Evolutionary conservation across 2,888 invertebrate species (phyloP), one percentile per base, ranked within the genome.

Genomic region (Scelioninae gen. 2): DNA sequence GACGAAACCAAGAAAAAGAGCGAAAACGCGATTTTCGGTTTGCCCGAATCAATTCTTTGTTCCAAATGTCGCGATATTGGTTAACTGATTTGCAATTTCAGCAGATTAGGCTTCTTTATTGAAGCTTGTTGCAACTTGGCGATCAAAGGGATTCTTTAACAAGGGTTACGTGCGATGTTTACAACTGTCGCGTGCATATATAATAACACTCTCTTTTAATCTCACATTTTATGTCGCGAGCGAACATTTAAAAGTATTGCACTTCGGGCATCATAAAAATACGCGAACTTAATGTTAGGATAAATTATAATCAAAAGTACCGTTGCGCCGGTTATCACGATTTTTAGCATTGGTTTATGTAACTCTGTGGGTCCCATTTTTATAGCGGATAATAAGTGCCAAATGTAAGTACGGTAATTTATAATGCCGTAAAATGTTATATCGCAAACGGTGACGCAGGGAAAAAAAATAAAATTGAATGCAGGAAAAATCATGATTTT

Each of bases 161-260:
- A 41, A 67, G 55, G 33, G 31, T 67, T 58, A 58, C 22, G 50
- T 41, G 58, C 41, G n/a, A 10, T 58, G 35, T 58, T 57, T 67
- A 67, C 58, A 67, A 57, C 48, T 67, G 50, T 58, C 37, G 65
- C 65, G 57, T 67, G 58, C 58, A 43, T 50, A n/a, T n/a, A 13
- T 67, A 67, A 67, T 58, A 33, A 67, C 35, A 50, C 11, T 11
- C 28, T 41, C 41, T 22, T 22, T 18, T 39, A 65, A 58, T 58
- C 58, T 57, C 48, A 48, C 35, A 57, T 57, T 55, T 65, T 50
- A 67, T 43, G 50, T 33, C 31, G 50, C 57, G 41, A 41, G 33
- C 50, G 33, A 57, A 48, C 48, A 67, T 57, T 67, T 67, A 39
- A 57, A 64, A 65, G 37, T 46, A 43, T 63, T 52, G 16, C 55